Conservation (phyloP, 2,797 vertebrate genomes). For the Uromys caudimaculatus region DNA sequence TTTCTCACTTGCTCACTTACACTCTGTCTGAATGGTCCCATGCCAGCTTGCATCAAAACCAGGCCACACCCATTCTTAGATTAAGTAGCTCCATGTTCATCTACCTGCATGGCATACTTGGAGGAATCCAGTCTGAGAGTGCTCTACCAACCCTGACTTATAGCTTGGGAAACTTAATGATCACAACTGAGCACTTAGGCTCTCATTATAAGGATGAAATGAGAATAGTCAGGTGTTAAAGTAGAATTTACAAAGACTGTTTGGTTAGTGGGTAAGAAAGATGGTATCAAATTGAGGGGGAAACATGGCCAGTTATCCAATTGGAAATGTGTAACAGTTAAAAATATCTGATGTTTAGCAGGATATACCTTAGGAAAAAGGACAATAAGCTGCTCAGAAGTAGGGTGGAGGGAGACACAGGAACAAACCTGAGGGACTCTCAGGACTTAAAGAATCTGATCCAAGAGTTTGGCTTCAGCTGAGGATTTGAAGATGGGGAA, state of each 20-base stretch:
- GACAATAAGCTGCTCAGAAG: neutral
- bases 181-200: slow-evolving; percentile 7
- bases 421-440: slow-evolving; percentile 28
- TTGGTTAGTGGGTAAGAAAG: slow-evolving; percentile 18
- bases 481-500: neutral
- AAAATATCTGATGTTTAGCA: neutral
- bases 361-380: slow-evolving; percentile 35
- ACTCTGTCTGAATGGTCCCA: slow-evolving; percentile 10
- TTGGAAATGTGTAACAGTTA: neutral
- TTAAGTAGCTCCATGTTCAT: neutral
- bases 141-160: neutral
- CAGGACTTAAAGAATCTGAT: slow-evolving; percentile 14
- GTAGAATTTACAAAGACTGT: slow-evolving; percentile 37
- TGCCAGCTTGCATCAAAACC: neutral
- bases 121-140: neutral
- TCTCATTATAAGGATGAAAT: slow-evolving; percentile 21
- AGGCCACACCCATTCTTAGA: neutral
- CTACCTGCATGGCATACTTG: neutral
- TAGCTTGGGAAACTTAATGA: neutral
- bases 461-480: slow-evolving; percentile 9
- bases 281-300: slow-evolving; percentile 24
- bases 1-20: neutral
- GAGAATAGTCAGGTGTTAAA: slow-evolving; percentile 23
- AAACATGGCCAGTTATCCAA: neutral
- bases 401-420: slow-evolving; percentile 1